Conservation (phyloP, 2,888 invertebrate species). For the Aelia acuminata region DNA sequence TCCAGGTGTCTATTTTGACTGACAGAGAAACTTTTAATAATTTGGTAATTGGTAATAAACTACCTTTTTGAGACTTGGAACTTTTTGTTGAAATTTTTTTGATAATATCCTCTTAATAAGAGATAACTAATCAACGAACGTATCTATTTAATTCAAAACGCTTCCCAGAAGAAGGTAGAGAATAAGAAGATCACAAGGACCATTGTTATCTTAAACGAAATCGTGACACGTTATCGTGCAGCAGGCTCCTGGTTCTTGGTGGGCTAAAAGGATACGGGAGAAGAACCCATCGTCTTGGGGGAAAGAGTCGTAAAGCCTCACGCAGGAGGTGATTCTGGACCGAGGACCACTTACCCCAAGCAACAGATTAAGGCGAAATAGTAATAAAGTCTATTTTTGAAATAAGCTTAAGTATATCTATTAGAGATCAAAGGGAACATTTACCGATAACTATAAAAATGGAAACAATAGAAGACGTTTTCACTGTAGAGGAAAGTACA, state of each 20-base stretch:
- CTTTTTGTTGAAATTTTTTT: too few species aligned
- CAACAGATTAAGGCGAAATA: neutral
- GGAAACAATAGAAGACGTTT: neutral
- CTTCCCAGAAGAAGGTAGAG: neutral
- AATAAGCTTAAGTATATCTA: neutral
- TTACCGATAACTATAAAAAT: neutral
- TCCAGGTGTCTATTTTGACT: too few species aligned
- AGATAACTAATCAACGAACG: neutral
- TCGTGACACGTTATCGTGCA: conserved; percentile 33
- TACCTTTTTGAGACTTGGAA: too few species aligned
- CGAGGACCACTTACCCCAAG: neutral
- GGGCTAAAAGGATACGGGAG: neutral
- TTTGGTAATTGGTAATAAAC: too few species aligned
- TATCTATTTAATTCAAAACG: neutral
- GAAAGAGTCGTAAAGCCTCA: neutral
- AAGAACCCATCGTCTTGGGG: neutral
- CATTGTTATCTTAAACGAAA: conserved; percentile 21
- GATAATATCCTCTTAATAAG: neutral
- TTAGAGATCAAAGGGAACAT: neutral
- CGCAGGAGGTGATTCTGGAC: neutral
- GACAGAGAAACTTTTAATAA: too few species aligned
- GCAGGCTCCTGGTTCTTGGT: neutral
- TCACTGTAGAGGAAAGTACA: neutral
- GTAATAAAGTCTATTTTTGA: conserved; percentile 20
- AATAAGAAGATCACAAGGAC: neutral